phyloP scores from a whole-genome alignment of 2,797 vertebrate species.

The Coracias cyanogaster region DNA sequence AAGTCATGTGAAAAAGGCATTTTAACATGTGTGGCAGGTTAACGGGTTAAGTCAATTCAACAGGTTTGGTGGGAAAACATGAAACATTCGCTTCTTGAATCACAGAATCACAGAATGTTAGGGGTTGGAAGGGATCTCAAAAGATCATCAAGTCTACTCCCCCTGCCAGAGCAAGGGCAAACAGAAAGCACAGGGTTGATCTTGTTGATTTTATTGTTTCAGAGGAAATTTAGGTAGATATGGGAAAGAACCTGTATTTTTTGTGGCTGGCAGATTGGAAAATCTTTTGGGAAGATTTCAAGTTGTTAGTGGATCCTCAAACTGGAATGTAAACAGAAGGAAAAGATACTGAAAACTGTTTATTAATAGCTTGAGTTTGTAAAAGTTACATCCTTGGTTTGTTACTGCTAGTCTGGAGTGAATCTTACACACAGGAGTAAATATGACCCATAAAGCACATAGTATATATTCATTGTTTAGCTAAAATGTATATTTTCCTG shows the following conservation, averaged over 20 bases:
- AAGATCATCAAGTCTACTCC: too few species aligned
- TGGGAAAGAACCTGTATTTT: neutral
- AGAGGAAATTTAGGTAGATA: neutral
- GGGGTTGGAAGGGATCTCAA: too few species aligned
- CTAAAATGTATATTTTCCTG: neutral
- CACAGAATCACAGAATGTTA: neutral
- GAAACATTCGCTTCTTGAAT: neutral
- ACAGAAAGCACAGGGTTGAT: neutral
- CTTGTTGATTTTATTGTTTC: slow-evolving; percentile 31
- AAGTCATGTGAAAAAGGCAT: neutral
- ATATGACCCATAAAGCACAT: neutral
- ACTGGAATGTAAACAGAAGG: neutral
- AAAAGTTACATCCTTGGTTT: neutral
- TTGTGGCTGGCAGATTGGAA: slow-evolving; percentile 9
- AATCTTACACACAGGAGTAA: neutral
- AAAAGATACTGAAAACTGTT: neutral
- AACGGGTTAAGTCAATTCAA: neutral
- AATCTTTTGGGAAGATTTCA: neutral
- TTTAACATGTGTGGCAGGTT: neutral
- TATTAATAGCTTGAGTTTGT: neutral
- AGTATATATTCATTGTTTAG: neutral
- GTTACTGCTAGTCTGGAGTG: neutral
- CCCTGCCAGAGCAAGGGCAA: neutral
- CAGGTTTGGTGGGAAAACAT: neutral
- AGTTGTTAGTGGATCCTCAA: neutral